Base-by-base conservation (phyloP, 2,888 invertebrate genomes). In the Odontocerum albicorne region DNA sequence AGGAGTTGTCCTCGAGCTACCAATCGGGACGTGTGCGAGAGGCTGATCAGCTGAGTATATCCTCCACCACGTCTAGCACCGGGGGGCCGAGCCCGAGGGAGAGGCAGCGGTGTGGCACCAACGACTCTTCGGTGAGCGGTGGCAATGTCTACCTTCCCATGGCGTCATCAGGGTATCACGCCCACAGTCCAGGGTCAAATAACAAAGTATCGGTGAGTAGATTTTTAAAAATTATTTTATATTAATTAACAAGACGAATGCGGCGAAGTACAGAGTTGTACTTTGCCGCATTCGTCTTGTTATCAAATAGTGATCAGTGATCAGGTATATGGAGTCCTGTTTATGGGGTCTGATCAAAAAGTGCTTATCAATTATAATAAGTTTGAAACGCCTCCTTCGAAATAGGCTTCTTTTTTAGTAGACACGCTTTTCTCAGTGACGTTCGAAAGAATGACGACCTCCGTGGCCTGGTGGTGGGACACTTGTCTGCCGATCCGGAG, bases 151-250 rank as follows among this genome's bases (percentile, higher is more conserved):
- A 83, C 68, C 74, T 82, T 66, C 81, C 83, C 6, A 83, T 83
- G 82, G 80, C 75, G 55, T 74, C 74, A 51, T 70, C 75, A 39
- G 70, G 72, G 46, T 71, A 72, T 27, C 72, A 71, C 16, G 71
- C 75, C 6, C 77, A 80, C 63, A 82, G 81, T 68, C 82, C 82
- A 33, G 77, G 79, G 32, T 82, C 81, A 52, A 79, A 78, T 65
- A 82, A 74, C 65, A 83, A 83, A 74, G 81, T 84, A 62, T 83
- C 83, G 72, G 83, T 83, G 71, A 77, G 78, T 68, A 31, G 33
- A 22, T 46, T 36, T 10, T 2, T n/a, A n/a, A n/a, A n/a, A n/a
- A n/a, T n/a, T n/a, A n/a, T n/a, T n/a, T n/a, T n/a, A n/a, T 15
- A 33, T 33, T 33, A 4, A 6, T 4, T 4, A 4, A 4, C 6